Percentiles rank a stretch among this genome's conserved stretches.
These are phyloP conservation scores for Lingula anatina DNA, from an alignment of 2,888 invertebrate species.

Conservation along the genomic window DNA sequence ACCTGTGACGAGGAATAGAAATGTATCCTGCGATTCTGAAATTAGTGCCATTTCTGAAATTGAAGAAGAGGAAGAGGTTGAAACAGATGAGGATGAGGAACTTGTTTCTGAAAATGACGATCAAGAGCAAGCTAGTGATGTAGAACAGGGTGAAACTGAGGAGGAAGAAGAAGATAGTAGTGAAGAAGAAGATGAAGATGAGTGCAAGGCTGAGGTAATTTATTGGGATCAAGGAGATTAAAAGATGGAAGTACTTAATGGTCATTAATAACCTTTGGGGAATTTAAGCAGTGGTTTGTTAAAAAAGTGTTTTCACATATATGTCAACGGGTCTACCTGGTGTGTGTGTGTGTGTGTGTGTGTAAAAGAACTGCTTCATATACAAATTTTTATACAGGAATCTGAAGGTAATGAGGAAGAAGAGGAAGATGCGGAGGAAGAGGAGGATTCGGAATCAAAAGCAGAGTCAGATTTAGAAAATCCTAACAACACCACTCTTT, in stretches of 20 bases:
- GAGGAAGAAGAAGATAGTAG: slow-evolving; percentile 2
- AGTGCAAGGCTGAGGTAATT: slow-evolving; percentile 4
- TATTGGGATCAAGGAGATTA: neutral
- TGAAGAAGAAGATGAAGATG: slow-evolving; percentile 11
- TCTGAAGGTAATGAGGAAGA: slow-evolving; percentile 8
- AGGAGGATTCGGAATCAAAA: neutral
- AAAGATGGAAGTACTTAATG: slow-evolving; percentile 1
- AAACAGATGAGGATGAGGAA: slow-evolving; percentile 4
- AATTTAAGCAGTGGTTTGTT: slow-evolving; percentile 1
- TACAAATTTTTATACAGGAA: too few species aligned
- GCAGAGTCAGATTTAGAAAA: neutral
- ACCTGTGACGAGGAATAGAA: too few species aligned
- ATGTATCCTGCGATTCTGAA: slow-evolving; percentile 7
- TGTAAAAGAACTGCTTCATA: too few species aligned
- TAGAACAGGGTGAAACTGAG: slow-evolving; percentile 2
- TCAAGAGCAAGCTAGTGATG: slow-evolving; percentile 5
- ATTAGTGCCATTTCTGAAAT: neutral
- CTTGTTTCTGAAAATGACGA: slow-evolving; percentile 8
- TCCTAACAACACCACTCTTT: too few species aligned
- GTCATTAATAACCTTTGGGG: slow-evolving; percentile 3
- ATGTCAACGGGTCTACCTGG: neutral
- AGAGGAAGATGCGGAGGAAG: slow-evolving; percentile 3
- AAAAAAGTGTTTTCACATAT: too few species aligned
- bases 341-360: too few species aligned
- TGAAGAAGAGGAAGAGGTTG: slow-evolving; percentile 10